phyloP scores from a whole-genome alignment of 2,797 vertebrate species.

The Danio aesculapii region DNA sequence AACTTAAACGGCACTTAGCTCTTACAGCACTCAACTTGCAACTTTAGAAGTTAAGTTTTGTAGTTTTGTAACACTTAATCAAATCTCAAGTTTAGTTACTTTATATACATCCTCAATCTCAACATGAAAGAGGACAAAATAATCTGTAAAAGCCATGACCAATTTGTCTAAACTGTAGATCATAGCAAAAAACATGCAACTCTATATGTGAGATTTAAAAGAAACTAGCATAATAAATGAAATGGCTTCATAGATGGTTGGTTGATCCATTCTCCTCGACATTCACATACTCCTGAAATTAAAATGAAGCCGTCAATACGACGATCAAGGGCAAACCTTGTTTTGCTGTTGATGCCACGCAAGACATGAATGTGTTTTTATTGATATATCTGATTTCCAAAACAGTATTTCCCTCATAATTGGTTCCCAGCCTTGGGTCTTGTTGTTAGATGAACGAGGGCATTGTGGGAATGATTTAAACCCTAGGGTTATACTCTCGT shows the following conservation, averaged over 20 bases:
- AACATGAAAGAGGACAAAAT: conserved; percentile 47
- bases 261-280: conserved; percentile 27
- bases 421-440: conserved; percentile 27
- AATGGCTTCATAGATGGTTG: conserved; percentile 50
- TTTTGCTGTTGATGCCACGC: conserved; percentile 19
- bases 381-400: conserved; percentile 48
- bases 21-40: too few relatives aligned
- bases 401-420: conserved; percentile 23
- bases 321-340: conserved; percentile 9
- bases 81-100: too few relatives aligned
- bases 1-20: too few relatives aligned
- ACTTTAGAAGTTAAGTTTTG: too few relatives aligned
- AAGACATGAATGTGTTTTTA: conserved; percentile 49
- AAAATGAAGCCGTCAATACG: conserved; percentile 31
- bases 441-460: conserved; percentile 14
- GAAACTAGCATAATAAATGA: conserved; percentile 30
- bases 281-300: conserved; percentile 8
- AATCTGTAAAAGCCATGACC: conserved; percentile 39
- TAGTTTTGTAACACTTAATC: too few relatives aligned
- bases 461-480: conserved; percentile 36
- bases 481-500: not conserved
- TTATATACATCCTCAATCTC: not conserved
- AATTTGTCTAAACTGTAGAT: conserved; percentile 58
- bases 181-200: conserved; percentile 29
- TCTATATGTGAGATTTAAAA: not conserved